These are phyloP conservation scores for Cherax quadricarinatus DNA, from an alignment of 1,140 invertebrate genomes.

Conservation along the genomic window DNA sequence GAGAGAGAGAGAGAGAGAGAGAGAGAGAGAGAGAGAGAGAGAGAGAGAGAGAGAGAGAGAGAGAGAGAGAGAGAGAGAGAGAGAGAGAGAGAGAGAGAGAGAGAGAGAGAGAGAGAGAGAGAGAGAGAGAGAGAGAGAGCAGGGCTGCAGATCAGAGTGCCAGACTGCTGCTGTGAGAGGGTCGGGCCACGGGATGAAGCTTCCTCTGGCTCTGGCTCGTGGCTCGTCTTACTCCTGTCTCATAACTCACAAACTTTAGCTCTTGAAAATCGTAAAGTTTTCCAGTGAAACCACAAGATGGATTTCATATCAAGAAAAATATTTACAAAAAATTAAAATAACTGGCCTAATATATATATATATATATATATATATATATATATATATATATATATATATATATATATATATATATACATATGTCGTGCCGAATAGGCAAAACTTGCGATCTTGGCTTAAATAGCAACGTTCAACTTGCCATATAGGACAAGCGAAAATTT, in stretches of 20 bases:
- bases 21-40: constrained; percentile 6
- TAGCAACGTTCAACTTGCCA: no score
- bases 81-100: constrained; percentile 25
- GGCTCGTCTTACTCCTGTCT: background rate
- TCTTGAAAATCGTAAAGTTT: constrained; percentile 24
- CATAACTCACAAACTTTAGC: constrained; percentile 41
- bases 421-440: no score
- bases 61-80: background rate
- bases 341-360: background rate
- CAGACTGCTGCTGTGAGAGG: background rate
- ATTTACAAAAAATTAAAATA: background rate
- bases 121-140: background rate
- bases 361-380: no score
- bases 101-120: constrained; percentile 38
- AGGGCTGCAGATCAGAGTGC: no score
- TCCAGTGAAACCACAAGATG: constrained; percentile 12
- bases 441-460: no score
- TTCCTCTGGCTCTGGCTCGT: background rate
- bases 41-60: background rate
- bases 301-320: constrained; percentile 1
- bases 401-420: no score
- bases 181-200: background rate
- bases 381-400: no score
- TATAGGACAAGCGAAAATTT: no score
- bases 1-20: background rate